Evolutionary conservation across 37 sponge, comb jelly and placozoan genomes (phyloP), one percentile per base, ranked within the genome.

Genomic region (Eunapius fragilis): DNA sequence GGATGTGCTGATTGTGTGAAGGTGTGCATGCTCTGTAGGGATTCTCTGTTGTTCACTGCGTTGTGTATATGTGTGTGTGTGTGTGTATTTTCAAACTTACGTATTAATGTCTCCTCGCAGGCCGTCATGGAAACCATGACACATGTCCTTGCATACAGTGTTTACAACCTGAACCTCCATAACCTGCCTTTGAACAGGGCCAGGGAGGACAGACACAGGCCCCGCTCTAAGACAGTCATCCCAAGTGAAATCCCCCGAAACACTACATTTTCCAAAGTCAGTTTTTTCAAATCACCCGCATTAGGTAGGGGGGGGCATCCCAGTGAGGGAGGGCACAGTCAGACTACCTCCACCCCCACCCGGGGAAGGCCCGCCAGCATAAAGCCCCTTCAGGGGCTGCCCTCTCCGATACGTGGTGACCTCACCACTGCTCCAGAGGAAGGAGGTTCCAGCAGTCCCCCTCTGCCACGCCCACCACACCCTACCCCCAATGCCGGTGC

Each of bases 101-200:
- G 47, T 2, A 37, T n/a, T n/a, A n/a, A n/a, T n/a, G 41, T 41
- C 41, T 41, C 41, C 41, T 41, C 82, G 33, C 58, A 95, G 96
- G 30, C 31, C 67, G 72, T 74, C 28, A 84, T 95, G 91, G 79
- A 73, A 6, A 36, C 74, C 26, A 89, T 93, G 74, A 95, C 94
- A 0, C 83, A 77, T n/a, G 75, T 93, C 2, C 83, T 95, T 4
- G 87, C 89, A 2, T 81, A 85, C 75, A 76, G 84, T 10, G 86
- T 95, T 3, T 95, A 95, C 72, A 58, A 73, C 0, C 76, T 95
- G 38, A 85, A 92, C 80, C 69, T 95, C 25, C 78, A 82, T 25
- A 70, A 85, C 47, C 86, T 93, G 25, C 96, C 96, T 41, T 86
- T 95, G 38, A 74, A 90, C 2, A 71, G 72, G 31, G 69, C 37